These are phyloP conservation scores for Moxostoma hubbsi DNA, from an alignment of 2,797 vertebrate species.

Conservation along the genomic window DNA sequence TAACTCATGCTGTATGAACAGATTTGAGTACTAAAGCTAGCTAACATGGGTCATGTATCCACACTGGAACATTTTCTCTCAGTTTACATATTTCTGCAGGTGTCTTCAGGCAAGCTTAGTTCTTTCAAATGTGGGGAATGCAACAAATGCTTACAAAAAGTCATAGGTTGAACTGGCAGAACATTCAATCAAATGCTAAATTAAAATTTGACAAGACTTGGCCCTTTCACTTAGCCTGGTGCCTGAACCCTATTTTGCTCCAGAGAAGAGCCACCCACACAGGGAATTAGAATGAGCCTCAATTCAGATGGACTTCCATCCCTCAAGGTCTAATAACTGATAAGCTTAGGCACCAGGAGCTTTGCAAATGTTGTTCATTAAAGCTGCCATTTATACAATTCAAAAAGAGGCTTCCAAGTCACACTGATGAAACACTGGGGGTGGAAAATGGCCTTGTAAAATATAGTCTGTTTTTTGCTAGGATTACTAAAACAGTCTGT, in stretches of 20 bases:
- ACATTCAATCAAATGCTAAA: constrained; percentile 42
- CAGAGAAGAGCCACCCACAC: constrained; percentile 39
- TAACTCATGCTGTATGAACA: not conserved
- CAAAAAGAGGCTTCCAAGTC: constrained; percentile 40
- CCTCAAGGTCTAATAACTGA: constrained; percentile 51
- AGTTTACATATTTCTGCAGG: constrained; percentile 31
- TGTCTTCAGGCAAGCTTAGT: constrained; percentile 29
- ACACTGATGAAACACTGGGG: constrained; percentile 10
- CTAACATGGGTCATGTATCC: not conserved
- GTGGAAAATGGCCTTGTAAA: not conserved
- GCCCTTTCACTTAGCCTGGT: constrained; percentile 35
- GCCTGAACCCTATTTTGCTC: constrained; percentile 25
- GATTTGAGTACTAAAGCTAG: constrained; percentile 9
- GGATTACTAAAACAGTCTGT: constrained; percentile 16
- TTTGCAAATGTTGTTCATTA: constrained; percentile 50
- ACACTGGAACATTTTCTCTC: not conserved
- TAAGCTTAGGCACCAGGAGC: constrained; percentile 51
- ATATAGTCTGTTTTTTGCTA: constrained; percentile 6
- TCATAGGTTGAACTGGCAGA: constrained; percentile 12
- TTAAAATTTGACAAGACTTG: constrained; percentile 37
- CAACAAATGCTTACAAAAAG: constrained; percentile 15
- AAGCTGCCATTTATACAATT: constrained; percentile 44
- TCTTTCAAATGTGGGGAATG: constrained; percentile 22
- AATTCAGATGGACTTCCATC: constrained; percentile 41
- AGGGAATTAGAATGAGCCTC: constrained; percentile 42